These are phyloP conservation scores for Melopsittacus undulatus DNA, from an alignment of 2,797 vertebrate genomes.

Conservation along the genomic window DNA sequence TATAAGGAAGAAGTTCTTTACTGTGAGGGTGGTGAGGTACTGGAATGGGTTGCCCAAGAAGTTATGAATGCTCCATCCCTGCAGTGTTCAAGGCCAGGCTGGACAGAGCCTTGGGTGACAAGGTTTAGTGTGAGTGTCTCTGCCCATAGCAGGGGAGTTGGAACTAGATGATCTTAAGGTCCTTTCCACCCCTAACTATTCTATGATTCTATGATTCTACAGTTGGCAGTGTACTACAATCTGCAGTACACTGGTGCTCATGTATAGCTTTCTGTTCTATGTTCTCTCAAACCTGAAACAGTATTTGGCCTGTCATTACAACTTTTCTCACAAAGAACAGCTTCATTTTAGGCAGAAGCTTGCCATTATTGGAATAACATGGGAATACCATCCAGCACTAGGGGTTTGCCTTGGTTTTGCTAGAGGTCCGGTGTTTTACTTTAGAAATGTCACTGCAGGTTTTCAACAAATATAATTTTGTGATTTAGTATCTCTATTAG, in stretches of 20 bases:
- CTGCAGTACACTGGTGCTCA: rapidly evolving
- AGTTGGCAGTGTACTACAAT: rapidly evolving
- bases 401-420: not conserved
- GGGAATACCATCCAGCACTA: not conserved
- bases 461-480: not conserved
- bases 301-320: not conserved
- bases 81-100: no score
- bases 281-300: not conserved
- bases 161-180: no score
- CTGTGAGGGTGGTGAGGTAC: no score
- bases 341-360: not conserved
- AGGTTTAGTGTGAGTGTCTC: no score
- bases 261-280: rapidly evolving
- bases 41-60: no score
- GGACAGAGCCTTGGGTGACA: no score
- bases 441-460: not conserved
- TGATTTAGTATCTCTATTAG: not conserved
- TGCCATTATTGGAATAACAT: not conserved
- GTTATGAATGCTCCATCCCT: no score
- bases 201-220: no score
- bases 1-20: no score
- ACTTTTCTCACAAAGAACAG: not conserved
- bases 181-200: no score
- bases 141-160: no score
- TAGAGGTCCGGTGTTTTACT: not conserved